Conservation (phyloP, 2,888 invertebrate genomes). For the Morpho helenor region DNA sequence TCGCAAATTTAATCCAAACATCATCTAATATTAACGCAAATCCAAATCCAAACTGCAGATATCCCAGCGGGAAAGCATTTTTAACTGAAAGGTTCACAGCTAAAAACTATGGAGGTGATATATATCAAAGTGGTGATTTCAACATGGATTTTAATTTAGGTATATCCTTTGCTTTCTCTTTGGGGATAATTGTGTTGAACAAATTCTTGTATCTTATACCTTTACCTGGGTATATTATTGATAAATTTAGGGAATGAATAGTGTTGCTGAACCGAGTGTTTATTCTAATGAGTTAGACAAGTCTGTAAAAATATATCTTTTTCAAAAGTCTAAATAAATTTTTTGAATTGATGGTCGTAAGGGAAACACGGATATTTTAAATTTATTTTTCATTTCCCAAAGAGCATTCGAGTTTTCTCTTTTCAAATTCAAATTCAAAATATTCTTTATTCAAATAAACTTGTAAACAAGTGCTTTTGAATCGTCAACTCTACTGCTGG, state of each 20-base stretch:
- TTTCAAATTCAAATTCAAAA: too few species aligned
- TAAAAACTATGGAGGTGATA: slow-evolving; percentile 74
- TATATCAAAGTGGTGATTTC: slow-evolving; percentile 79
- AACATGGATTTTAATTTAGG: slow-evolving; percentile 89
- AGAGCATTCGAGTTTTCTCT: too few species aligned
- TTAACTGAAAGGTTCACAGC: slow-evolving; percentile 84
- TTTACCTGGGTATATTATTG: slow-evolving; percentile 89
- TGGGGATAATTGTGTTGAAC: slow-evolving; percentile 89
- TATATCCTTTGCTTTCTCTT: slow-evolving; percentile 89
- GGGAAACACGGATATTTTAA: too few species aligned
- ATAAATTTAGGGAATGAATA: slow-evolving; percentile 91
- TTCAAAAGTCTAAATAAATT: too few species aligned
- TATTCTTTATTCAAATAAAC: too few species aligned
- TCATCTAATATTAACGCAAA: slow-evolving; percentile 66
- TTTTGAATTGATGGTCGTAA: too few species aligned
- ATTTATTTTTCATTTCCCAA: too few species aligned
- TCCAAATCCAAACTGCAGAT: slow-evolving; percentile 82
- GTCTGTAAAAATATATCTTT: too few species aligned
- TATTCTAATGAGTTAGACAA: too few species aligned
- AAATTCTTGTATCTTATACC: slow-evolving; percentile 92
- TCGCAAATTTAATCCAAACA: slow-evolving; percentile 76
- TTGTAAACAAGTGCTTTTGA: too few species aligned
- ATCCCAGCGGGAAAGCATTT: slow-evolving; percentile 85
- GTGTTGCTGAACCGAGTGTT: not conserved
- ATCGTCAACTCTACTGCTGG: too few species aligned